Conservation (phyloP, 2,797 vertebrate species). For the Rachycentron canadum region DNA sequence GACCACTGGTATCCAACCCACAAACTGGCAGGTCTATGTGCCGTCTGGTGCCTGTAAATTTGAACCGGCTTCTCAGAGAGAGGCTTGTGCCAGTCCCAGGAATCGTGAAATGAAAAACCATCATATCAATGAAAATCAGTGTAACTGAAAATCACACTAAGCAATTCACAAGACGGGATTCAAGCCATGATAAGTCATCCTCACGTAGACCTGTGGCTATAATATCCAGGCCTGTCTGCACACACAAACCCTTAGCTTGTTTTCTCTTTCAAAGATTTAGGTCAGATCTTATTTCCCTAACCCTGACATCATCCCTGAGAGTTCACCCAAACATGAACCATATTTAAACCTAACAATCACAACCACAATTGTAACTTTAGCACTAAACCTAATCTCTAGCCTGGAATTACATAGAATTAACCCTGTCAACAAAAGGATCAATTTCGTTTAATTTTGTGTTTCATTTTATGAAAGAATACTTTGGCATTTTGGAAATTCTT, state of each 20-base stretch:
- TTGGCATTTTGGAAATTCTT: not conserved
- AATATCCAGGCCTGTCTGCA: not conserved
- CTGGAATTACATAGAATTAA: slow-evolving; percentile 4
- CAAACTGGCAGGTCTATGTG: not conserved
- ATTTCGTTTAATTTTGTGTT: not conserved
- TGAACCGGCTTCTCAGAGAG: not conserved
- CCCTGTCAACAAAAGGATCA: slow-evolving; percentile 10
- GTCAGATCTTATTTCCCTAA: slow-evolving; percentile 4
- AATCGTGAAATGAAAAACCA: not conserved
- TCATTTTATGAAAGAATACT: not conserved
- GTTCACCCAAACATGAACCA: slow-evolving; percentile 4
- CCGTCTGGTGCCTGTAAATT: not conserved
- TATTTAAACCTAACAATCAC: slow-evolving; percentile 21
- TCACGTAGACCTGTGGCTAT: not conserved
- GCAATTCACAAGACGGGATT: not conserved
- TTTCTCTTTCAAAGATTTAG: not conserved
- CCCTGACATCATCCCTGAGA: slow-evolving; percentile 8
- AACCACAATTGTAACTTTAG: slow-evolving; percentile 3
- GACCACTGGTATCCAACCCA: slow-evolving; percentile 15
- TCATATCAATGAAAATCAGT: not conserved
- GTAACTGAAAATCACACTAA: slow-evolving; percentile 5
- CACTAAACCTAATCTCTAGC: not conserved
- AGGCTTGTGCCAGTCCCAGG: not conserved
- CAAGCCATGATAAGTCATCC: not conserved
- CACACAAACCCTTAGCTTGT: not conserved